Evolutionary conservation across 2,888 invertebrate species (phyloP), one percentile per base, ranked within the genome.

Genomic region (Priocnemis perturbator): DNA sequence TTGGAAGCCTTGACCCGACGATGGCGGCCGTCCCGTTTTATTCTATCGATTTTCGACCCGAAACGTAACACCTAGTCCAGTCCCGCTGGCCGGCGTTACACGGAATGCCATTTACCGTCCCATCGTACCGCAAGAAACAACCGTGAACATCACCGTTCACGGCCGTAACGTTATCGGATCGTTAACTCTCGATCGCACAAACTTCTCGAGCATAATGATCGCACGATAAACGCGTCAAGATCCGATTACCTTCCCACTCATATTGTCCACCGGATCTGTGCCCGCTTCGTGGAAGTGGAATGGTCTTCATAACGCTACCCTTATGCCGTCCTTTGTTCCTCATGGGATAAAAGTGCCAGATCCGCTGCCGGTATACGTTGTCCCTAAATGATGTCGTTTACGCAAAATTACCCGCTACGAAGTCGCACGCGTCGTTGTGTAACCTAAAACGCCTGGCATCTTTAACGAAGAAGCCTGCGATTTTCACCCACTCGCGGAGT

Each of bases 121-220:
- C 5, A 21, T 45, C 45, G 58, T 1, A 2, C 45, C 19, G 47
- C 9, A 59, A 57, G 30, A 57, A 57, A 57, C 30, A 37, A 11
- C 63, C 66, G 65, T 64, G 55, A 59, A 37, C 37, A 37, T 37
- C 37, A 37, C 7, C 37, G 37, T 37, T 37, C 37, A 37, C 50
- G 69, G 67, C 65, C 64, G 64, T 73, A 68, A 66, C 70, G 63
- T 71, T 77, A 71, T 58, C 67, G 57, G 77, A 76, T 81, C 79
- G 78, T 81, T 78, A 81, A 79, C 76, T 78, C 79, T 71, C 73
- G 77, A 81, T 77, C 71, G 78, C 75, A 73, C 78, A 73, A 79
- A 75, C 77, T 76, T 71, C 65, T 64, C 66, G 68, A 69, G 64
- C 74, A 72, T 81, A 79, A 81, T 76, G 76, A 79, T 50, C 50